phyloP scores from a whole-genome alignment of 2,888 invertebrate genomes.

The Amphiduros pacificus region DNA sequence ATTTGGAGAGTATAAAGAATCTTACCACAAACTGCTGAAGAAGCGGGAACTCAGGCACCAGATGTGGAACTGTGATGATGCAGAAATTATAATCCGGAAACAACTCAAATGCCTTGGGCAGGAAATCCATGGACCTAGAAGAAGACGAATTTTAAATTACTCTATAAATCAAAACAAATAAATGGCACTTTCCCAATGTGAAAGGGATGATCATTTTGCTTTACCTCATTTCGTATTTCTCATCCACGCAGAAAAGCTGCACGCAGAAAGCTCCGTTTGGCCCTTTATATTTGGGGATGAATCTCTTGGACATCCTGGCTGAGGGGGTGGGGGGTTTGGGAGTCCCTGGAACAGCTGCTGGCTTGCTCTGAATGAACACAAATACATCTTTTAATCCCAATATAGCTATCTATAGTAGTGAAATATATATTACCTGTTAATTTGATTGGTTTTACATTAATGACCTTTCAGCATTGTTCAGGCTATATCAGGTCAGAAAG shows the following conservation, averaged over 20 bases:
- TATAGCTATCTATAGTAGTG: too few species aligned
- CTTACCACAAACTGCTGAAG: conserved; percentile 58
- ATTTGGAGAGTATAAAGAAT: too few species aligned
- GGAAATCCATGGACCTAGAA: conserved; percentile 56
- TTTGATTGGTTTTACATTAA: too few species aligned
- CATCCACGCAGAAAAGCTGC: conserved; percentile 60
- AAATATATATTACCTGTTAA: too few species aligned
- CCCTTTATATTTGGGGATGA: conserved; percentile 53
- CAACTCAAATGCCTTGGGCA: conserved; percentile 53
- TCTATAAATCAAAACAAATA: background rate
- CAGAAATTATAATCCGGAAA: conserved; percentile 55
- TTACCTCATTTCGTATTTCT: conserved; percentile 59
- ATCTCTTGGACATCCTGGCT: conserved; percentile 33
- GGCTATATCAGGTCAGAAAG: too few species aligned
- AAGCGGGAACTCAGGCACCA: conserved; percentile 60
- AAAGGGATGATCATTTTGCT: too few species aligned
- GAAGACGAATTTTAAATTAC: conserved; percentile 1
- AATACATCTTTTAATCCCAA: too few species aligned
- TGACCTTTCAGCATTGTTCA: too few species aligned
- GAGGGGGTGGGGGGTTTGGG: conserved; percentile 19
- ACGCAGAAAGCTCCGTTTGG: conserved; percentile 53
- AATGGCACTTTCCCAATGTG: too few species aligned
- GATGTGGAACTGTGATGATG: conserved; percentile 57
- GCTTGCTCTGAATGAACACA: too few species aligned
- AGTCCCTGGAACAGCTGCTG: background rate